Percentiles rank a stretch among this genome's conserved stretches.
These are phyloP conservation scores for Sitta europaea DNA, from an alignment of 2,113 vertebrate genomes.

Conservation along the genomic window DNA sequence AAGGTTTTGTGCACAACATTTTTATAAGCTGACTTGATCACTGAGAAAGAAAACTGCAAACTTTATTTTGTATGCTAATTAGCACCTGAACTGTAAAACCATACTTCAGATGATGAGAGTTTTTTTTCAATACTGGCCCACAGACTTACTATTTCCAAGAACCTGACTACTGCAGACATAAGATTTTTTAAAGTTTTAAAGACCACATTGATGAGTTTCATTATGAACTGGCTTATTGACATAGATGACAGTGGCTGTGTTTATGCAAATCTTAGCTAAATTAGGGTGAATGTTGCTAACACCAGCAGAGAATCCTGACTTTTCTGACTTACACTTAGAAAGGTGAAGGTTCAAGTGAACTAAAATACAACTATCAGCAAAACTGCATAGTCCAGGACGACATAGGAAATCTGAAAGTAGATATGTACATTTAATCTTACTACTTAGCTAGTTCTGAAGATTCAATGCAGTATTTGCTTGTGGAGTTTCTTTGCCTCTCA, in stretches of 20 bases:
- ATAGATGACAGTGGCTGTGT: background rate
- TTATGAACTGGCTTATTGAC: background rate
- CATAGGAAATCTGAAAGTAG: background rate
- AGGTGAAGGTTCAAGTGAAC: background rate
- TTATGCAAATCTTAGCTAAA: background rate
- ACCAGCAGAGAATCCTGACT: background rate
- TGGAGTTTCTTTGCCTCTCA: background rate
- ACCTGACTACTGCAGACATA: background rate
- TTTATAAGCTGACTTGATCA: background rate
- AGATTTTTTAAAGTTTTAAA: background rate
- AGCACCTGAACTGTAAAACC: background rate
- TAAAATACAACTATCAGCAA: background rate
- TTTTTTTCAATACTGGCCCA: background rate
- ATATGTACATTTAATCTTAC: background rate
- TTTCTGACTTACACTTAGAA: background rate
- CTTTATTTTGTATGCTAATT: background rate
- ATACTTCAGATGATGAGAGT: background rate
- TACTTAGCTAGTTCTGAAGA: background rate
- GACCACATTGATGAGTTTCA: background rate
- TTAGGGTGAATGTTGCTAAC: background rate
- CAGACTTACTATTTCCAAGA: background rate
- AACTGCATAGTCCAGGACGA: background rate
- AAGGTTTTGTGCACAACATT: background rate
- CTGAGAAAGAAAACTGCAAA: background rate
- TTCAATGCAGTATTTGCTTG: background rate